A percentile compares a stretch with the other conserved stretches of the same genome.
phyloP scores from a whole-genome alignment of 2,797 vertebrate species.

The Falco biarmicus region DNA sequence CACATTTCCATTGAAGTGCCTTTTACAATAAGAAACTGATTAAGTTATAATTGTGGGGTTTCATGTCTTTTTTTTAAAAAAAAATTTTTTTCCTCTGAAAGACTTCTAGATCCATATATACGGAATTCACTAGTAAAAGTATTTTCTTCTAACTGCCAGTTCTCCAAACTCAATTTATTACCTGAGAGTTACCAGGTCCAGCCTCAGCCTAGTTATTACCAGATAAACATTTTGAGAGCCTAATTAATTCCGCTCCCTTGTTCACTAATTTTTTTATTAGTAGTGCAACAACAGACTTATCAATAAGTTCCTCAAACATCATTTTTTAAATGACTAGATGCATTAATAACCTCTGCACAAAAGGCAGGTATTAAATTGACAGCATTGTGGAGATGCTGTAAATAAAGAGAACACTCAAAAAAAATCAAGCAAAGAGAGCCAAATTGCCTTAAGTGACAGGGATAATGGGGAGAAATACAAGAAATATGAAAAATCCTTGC shows the following conservation, averaged over 20 bases:
- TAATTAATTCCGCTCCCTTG: background rate
- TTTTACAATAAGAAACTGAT: background rate
- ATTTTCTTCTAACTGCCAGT: background rate
- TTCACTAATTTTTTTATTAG: background rate
- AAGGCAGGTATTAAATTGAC: background rate
- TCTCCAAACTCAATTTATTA: slow-evolving; percentile 18
- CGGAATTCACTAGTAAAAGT: background rate
- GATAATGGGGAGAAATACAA: background rate
- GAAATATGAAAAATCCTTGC: background rate
- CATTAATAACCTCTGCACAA: background rate
- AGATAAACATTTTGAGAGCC: background rate
- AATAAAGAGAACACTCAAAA: background rate
- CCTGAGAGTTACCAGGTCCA: background rate
- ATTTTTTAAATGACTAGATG: background rate
- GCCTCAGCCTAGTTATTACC: slow-evolving; percentile 1
- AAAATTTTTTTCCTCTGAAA: background rate
- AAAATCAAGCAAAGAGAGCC: background rate
- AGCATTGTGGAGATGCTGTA: background rate
- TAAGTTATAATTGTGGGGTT: background rate
- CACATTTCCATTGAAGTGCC: background rate
- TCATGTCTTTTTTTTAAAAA: background rate
- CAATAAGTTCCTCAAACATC: background rate
- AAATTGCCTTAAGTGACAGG: background rate
- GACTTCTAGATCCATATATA: background rate
- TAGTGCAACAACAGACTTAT: background rate